Base-by-base conservation (phyloP, 2,888 invertebrate species). In the Andrena hattorfiana region DNA sequence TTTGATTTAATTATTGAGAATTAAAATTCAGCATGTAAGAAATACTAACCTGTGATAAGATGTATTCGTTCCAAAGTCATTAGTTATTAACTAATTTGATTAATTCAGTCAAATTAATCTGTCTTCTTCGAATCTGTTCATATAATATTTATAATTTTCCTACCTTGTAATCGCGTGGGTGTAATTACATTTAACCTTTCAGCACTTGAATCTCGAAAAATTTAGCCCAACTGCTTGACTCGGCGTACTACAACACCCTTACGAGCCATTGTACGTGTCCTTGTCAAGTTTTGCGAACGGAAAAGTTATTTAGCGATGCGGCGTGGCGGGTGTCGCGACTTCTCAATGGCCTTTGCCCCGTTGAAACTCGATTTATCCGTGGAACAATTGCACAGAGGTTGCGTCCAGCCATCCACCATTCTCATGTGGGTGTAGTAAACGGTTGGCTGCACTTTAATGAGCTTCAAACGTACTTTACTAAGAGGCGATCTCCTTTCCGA, bases 401-500 rank as follows among this genome's bases (percentile, higher is more conserved):
- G 69, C 51, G 59, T 70, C 48, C 35, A 51, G 35, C 49, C 16
- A 13, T 35, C 70, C 59, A 23, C 23, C 74, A 7, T 20, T 63
- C 30, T 51, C 30, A 10, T 28, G 73, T 49, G 68, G 64, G 16
- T 51, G 32, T 26, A 23, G n/a, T 67, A 66, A 78, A 79, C 79
- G 78, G 60, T 74, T 60, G 60, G 69, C 30, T 68, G 72, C 64
- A 64, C 78, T 69, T 73, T 81, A 81, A 78, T 73, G 78, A 73
- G 77, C 77, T 68, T 48, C 56, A 67, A 42, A 48, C 23, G 62
- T 75, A 54, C 77, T 77, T 71, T 32, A 28, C 56, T 30, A 13
- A 73, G 66, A 28, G 67, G 23, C 32, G 75, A 75, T 59, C 59
- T 72, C 48, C 71, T 62, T 77, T 62, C 42, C 23, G 59, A 54